Evolutionary conservation across 2,113 vertebrate genomes (phyloP), one percentile per base, ranked within the genome.

Genomic region (Ictalurus punctatus): DNA sequence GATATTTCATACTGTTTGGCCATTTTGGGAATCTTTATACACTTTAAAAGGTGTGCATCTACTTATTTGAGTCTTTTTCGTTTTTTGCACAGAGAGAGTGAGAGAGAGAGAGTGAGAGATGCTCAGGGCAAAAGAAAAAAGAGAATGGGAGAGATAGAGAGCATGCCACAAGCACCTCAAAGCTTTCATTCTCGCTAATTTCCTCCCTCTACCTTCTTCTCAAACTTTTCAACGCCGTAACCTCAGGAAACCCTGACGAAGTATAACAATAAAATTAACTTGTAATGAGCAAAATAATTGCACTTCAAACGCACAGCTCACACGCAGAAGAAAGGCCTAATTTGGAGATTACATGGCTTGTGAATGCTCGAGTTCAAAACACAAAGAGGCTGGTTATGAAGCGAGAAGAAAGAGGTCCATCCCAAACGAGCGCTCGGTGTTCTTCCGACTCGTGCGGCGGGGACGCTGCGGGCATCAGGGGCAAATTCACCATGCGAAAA

Each of bases 221-320:
- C 90, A 93, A 95, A 96, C 95, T 96, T 96, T 95, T 5, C 91
- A 94, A 95, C 94, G 94, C 93, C 90, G 88, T 96, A 95, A 96
- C 95, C 95, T 91, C 87, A 19, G 95, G 95, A 95, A 95, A 95
- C 93, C 95, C 95, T 96, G 95, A 94, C 93, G 93, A 95, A 96
- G 95, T 95, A 95, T 95, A 95, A 96, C 95, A 96, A 96, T 96
- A 95, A 96, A 96, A 96, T 96, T 94, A 95, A 96, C 95, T 95
- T 95, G 96, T 95, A 96, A 96, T 96, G 95, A 96, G 95, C 93
- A 96, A 96, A 96, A 96, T 96, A 96, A 96, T 95, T 94, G 94
- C 94, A 95, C 95, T 95, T 96, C 95, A 96, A 96, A 96, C 92
- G 88, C 92, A 3, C 86, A 94, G 95, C 89, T 87, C 88, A 4